Percentiles rank a stretch among this genome's conserved stretches.
Evolutionary conservation across 64 coral and sea anemone genomes (phyloP).

Genomic region (Anthopleura sola): DNA sequence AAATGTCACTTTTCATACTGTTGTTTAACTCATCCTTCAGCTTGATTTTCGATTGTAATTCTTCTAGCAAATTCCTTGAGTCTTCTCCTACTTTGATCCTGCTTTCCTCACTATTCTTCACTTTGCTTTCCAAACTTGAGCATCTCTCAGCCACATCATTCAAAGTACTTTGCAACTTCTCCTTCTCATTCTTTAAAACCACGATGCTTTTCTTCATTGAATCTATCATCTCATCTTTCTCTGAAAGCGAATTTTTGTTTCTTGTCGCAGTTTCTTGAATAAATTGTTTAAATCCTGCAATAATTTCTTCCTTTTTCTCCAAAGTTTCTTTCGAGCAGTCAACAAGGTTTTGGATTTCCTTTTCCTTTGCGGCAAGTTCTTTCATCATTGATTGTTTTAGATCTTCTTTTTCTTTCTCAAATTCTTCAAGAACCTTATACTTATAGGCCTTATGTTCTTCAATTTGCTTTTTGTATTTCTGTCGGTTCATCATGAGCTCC

Average conservation of each 20-base stretch:
- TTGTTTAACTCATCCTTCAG: not conserved
- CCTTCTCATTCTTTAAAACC: conserved; percentile 12
- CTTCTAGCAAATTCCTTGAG: not conserved
- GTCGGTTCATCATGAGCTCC: not conserved
- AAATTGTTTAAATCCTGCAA: conserved; percentile 22
- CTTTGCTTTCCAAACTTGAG: not conserved
- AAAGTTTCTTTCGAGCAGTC: conserved; percentile 12
- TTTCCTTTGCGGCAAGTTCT: not conserved
- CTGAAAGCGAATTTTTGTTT: not conserved
- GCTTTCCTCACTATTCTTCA: not conserved
- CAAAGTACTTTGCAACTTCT: not conserved
- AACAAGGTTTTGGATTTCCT: conserved; percentile 8
- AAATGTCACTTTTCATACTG: not conserved
- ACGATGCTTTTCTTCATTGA: not conserved
- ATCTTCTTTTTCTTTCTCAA: conserved; percentile 10
- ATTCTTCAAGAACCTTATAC: not conserved
- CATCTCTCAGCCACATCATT: not conserved
- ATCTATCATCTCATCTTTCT: conserved; percentile 25
- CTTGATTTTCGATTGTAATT: not conserved
- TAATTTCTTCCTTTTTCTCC: conserved; percentile 18
- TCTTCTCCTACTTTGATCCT: not conserved
- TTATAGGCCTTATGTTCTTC: not conserved
- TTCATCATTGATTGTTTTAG: not conserved
- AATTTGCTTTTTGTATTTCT: not conserved
- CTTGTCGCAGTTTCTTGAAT: conserved; percentile 41